Base-by-base conservation (phyloP, 2,113 vertebrate genomes). In the Todiramphus chloris region DNA sequence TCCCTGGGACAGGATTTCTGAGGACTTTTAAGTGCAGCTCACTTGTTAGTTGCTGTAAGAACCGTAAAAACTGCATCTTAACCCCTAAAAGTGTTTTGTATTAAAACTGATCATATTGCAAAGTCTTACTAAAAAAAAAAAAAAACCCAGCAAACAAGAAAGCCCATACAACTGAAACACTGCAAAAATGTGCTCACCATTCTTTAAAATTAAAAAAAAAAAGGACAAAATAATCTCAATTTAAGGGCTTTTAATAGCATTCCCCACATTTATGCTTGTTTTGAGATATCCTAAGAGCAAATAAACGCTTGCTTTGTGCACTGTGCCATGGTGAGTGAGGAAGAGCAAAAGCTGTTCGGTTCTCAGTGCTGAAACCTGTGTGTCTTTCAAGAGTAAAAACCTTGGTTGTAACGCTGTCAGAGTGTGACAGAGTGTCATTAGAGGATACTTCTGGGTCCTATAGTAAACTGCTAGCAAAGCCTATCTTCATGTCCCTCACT, bases 1-100 rank as follows among this genome's bases (percentile, higher is more conserved):
- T 62, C 78, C 74, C 66, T 55, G 74, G 64, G 90, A 69, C 84
- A 82, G 44, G 39, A 44, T 37, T 85, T 88, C 83, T 92, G 43
- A 92, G 90, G 66, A 33, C 79, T 96, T 87, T 90, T 66, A 81
- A 78, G 55, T 39, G 90, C 48, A 69, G 87, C 86, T 95, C 69
- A 46, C 88, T 63, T 88, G 86, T 67, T 91, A 85, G 50, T 62
- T 82, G 64, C 80, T 91, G 63, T 76, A 92, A 97, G 95, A 79
- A 35, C 70, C 90, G 15, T 53, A 62, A 67, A 76, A 96, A 70
- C 51, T 87, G 70, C 59, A 92, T 69, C 31, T 7, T 21, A 39
- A 56, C 39, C 77, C 75, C n/a, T 55, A 5, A 28, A 91, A 83
- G 67, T 33, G 73, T 78, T 93, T 88, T 84, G 46, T 59, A 81